phyloP scores from a whole-genome alignment of 2,797 vertebrate genomes.

The Cuculus canorus region DNA sequence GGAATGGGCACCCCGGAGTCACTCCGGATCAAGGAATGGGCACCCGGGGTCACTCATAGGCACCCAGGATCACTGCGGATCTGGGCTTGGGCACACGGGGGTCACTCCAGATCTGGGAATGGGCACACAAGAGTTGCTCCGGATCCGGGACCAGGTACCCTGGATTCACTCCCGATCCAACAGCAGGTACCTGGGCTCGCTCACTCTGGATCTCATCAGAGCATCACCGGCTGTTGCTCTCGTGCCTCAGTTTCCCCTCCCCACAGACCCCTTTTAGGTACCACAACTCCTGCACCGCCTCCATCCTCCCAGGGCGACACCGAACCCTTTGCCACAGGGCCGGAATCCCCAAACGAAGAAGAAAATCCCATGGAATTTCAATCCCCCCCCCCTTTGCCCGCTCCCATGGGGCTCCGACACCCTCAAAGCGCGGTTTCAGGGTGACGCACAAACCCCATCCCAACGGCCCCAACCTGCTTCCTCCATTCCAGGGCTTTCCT shows the following conservation, averaged over 20 bases:
- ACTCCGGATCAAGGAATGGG: background rate
- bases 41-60: background rate
- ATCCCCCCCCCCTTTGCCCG: fast-evolving
- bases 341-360: background rate
- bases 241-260: background rate
- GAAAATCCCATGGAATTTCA: background rate
- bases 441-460: fast-evolving
- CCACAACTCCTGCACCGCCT: too few relatives aligned
- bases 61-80: too few relatives aligned
- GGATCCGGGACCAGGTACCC: too few relatives aligned
- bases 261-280: background rate
- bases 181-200: too few relatives aligned
- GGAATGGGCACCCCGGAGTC: background rate
- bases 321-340: background rate
- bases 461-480: fast-evolving
- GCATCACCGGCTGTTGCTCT: background rate
- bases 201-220: background rate
- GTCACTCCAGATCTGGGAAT: too few relatives aligned
- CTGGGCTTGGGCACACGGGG: too few relatives aligned
- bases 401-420: fast-evolving
- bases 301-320: background rate
- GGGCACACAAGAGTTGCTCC: too few relatives aligned
- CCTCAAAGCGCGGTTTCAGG: background rate
- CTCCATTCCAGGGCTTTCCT: background rate
- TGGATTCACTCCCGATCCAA: too few relatives aligned